Conservation (phyloP, 92 coral and sea anemone genomes). For the Zoanthus solanderi region DNA sequence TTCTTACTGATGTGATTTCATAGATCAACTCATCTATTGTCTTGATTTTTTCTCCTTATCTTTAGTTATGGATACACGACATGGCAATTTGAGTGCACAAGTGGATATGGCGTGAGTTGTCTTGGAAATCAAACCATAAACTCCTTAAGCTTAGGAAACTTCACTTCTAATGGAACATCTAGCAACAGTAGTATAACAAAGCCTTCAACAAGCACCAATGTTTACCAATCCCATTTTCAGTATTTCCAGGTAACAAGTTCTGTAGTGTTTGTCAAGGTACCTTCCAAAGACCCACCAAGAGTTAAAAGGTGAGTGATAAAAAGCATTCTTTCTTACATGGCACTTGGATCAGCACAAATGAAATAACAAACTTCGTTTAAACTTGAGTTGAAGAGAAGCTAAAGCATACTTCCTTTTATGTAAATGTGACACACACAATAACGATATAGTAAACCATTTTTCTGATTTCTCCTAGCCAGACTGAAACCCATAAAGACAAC, state of each 20-base stretch:
- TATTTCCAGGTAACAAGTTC: conserved; percentile 79
- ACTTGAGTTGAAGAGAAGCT: too few relatives aligned
- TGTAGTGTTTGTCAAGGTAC: conserved; percentile 83
- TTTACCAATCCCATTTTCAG: conserved; percentile 65
- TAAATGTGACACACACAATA: too few relatives aligned
- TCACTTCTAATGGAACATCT: conserved; percentile 23
- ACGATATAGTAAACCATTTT: too few relatives aligned
- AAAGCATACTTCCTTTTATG: too few relatives aligned
- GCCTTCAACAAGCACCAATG: conserved; percentile 51
- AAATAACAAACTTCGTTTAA: too few relatives aligned
- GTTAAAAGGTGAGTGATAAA: conserved; percentile 74
- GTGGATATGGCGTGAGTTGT: conserved; percentile 89
- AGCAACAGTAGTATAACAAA: conserved; percentile 16
- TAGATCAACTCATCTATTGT: too few relatives aligned
- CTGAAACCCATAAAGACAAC: too few relatives aligned
- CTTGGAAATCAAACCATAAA: conserved; percentile 41
- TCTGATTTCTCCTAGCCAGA: too few relatives aligned
- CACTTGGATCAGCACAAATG: neutral
- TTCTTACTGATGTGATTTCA: neutral
- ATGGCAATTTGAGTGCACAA: conserved; percentile 82
- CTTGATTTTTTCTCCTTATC: neutral
- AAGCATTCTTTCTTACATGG: too few relatives aligned
- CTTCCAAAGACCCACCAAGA: conserved; percentile 67
- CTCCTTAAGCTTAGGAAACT: conserved; percentile 11
- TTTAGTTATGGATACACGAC: conserved; percentile 74